Evolutionary conservation across 2,113 vertebrate genomes (phyloP).

Genomic region (Brachypteracias leptosomus): DNA sequence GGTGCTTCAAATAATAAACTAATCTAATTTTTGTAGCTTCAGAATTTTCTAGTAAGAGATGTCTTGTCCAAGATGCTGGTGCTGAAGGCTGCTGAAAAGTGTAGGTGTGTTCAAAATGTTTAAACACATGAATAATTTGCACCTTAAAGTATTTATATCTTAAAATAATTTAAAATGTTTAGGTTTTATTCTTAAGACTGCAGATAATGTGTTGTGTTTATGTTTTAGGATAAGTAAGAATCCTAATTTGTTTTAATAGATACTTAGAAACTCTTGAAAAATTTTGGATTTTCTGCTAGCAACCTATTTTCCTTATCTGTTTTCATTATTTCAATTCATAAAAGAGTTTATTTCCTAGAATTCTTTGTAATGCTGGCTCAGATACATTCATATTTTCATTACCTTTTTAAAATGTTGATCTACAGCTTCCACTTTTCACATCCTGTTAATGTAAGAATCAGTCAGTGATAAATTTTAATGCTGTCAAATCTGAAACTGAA

Average conservation of each 20-base stretch:
- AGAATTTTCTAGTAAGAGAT: neutral
- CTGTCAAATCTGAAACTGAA: neutral
- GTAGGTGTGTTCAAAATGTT: fast-evolving
- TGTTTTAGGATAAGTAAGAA: neutral
- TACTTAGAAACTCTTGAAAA: neutral
- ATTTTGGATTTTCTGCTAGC: neutral
- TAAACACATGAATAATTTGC: neutral
- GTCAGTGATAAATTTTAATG: neutral
- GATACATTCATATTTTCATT: neutral
- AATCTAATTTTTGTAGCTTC: neutral
- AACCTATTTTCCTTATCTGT: neutral
- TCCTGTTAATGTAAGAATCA: neutral
- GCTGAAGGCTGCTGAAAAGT: neutral
- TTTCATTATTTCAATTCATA: neutral
- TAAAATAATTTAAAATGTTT: neutral
- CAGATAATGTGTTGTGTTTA: neutral
- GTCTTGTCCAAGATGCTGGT: neutral
- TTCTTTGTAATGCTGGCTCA: neutral
- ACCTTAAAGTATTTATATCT: neutral
- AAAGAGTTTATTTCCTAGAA: neutral
- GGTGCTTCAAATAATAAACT: neutral
- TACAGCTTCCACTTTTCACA: neutral
- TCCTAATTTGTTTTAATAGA: neutral
- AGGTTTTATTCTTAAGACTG: neutral
- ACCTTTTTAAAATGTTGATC: neutral